Evolutionary conservation across 2,888 invertebrate genomes (phyloP), one percentile per base, ranked within the genome.

Genomic region (Rhopalosiphum nymphaeae): DNA sequence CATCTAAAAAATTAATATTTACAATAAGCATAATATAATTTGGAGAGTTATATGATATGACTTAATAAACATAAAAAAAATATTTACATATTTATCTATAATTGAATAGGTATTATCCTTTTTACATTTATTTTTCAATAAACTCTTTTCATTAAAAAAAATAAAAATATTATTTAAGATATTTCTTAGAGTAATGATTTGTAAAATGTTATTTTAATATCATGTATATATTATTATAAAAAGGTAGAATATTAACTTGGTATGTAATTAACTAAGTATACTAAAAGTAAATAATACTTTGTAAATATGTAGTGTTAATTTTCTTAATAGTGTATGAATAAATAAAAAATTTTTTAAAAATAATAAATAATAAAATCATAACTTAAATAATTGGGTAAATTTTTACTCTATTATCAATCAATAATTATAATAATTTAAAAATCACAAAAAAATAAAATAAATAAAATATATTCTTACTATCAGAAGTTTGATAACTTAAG

Each of bases 401-500:
- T 46, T 46, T 5, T 5, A 46, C 7, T 42, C 44, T 85, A 85
- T 29, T 49, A 86, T 11, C 29, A 49, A 86, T 13, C 4, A 86
- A 86, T 86, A 86, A 46, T 29, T 86, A 46, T 49, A 46, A 46
- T 13, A 29, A 67, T 67, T 49, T 89, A 42, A 26, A 56, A n/a
- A 21, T 29, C 42, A 36, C 1, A 26, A 53, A n/a, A 44, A 11
- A 26, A 49, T 11, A 49, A 78, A 25, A 90, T n/a, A 49, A 88
- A 44, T n/a, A 89, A 89, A n/a, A 84, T 87, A 2, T 61, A 94
- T 57, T 16, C 89, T 85, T 91, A 95, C 95, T 95, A 91, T 93
- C 94, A 46, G 95, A 95, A 57, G 95, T 95, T 88, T 95, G 95
- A 85, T 95, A 94, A 88, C 94, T 94, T 26, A 95, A 96, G 10